Percentiles rank a stretch among this genome's conserved stretches.
These are phyloP conservation scores for Brienomyrus longianalis DNA, from an alignment of 2,113 vertebrate species.

Conservation along the genomic window DNA sequence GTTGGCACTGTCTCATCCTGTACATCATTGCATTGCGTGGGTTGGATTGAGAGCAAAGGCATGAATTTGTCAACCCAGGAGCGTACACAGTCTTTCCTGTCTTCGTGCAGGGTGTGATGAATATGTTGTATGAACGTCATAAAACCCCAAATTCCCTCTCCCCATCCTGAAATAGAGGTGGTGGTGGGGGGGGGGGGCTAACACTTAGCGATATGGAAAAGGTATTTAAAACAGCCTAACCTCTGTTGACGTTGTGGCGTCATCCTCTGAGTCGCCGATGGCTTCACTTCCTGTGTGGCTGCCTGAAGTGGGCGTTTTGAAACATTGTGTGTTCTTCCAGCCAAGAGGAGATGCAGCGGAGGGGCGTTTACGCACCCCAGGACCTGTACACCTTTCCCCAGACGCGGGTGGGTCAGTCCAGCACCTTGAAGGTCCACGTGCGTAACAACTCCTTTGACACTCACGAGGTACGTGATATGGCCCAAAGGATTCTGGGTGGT, in stretches of 20 bases:
- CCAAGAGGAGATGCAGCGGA: conserved; percentile 45
- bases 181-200: background rate
- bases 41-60: background rate
- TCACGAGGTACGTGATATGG: conserved; percentile 62
- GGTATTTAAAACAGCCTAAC: background rate
- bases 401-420: conserved; percentile 69
- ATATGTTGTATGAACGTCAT: background rate
- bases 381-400: conserved; percentile 72
- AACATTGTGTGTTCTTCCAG: conserved; percentile 39
- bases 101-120: background rate
- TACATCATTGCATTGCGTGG: background rate
- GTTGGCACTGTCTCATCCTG: background rate
- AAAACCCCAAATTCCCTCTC: background rate
- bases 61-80: background rate
- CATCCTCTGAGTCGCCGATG: background rate
- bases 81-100: background rate
- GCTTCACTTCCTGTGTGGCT: background rate
- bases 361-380: conserved; percentile 76
- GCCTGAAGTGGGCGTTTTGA: background rate
- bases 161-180: background rate
- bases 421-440: conserved; percentile 79
- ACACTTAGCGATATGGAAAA: background rate
- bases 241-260: background rate
- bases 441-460: conserved; percentile 73
- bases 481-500: background rate